Conservation (phyloP, 1,140 invertebrate genomes). For the Bombus superbus region DNA sequence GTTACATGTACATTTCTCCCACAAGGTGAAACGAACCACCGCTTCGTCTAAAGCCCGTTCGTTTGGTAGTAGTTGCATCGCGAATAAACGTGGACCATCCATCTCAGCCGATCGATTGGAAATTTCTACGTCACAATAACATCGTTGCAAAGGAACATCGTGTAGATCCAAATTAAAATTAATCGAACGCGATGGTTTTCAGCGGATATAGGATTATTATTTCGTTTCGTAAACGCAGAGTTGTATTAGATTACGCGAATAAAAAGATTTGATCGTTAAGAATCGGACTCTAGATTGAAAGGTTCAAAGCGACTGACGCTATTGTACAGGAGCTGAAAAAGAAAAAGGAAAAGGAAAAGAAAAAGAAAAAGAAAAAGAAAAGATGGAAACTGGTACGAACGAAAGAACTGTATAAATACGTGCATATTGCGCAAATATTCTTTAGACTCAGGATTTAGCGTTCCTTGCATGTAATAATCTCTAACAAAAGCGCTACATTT, state of each 20-base stretch:
- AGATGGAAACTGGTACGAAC: not conserved
- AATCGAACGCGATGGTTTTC: not conserved
- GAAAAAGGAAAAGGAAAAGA: too few relatives aligned
- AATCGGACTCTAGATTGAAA: not conserved
- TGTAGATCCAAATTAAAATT: conserved; percentile 4
- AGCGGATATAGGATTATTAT: not conserved
- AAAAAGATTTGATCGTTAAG: not conserved
- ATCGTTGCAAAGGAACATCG: not conserved
- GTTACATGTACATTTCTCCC: not conserved
- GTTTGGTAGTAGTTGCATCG: not conserved
- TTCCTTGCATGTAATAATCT: conserved; percentile 67
- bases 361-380: not conserved
- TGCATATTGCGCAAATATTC: conserved; percentile 23
- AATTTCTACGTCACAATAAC: conserved; percentile 1
- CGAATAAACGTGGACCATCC: conserved; percentile 38
- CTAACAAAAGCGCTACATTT: conserved; percentile 66
- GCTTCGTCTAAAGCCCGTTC: conserved; percentile 4
- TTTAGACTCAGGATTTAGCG: conserved; percentile 70
- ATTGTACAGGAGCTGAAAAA: not conserved
- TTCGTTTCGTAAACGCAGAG: not conserved
- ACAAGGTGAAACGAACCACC: conserved; percentile 8
- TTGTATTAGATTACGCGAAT: not conserved
- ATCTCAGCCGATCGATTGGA: conserved; percentile 13
- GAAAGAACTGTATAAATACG: conserved; percentile 2
- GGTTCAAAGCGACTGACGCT: not conserved